These are phyloP conservation scores for Mantis religiosa DNA, from an alignment of 2,888 invertebrate genomes.

Conservation along the genomic window DNA sequence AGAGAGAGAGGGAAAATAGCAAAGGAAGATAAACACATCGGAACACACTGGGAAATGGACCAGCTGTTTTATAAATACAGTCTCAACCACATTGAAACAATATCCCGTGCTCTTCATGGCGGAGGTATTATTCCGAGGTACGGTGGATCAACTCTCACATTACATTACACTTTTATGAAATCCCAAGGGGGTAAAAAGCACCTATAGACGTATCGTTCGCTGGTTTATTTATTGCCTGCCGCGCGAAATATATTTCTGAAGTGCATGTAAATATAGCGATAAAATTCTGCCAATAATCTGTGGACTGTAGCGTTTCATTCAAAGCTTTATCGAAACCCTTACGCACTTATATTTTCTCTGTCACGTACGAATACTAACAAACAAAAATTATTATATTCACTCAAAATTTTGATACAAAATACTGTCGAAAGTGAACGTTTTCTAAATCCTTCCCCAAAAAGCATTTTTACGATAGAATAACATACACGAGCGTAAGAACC, in stretches of 20 bases:
- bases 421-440: too few species aligned
- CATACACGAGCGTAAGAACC: too few species aligned
- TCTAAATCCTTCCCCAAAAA: too few species aligned
- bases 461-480: too few species aligned
- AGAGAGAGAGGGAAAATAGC: constrained; percentile 17
- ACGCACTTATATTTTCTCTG: too few species aligned
- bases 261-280: neutral
- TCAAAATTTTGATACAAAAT: too few species aligned
- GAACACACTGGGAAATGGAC: constrained; percentile 24
- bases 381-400: too few species aligned
- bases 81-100: constrained; percentile 23
- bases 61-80: constrained; percentile 28
- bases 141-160: neutral
- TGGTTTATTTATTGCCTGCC: neutral
- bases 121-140: neutral
- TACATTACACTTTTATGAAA: neutral
- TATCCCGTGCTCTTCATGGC: constrained; percentile 1
- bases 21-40: constrained; percentile 30
- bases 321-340: neutral
- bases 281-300: neutral
- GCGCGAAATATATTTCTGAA: neutral
- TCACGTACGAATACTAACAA: too few species aligned
- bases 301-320: neutral
- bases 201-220: neutral
- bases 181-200: neutral